Evolutionary conservation across 2,113 vertebrate species (phyloP).

Genomic region (Myiozetetes cayanensis): DNA sequence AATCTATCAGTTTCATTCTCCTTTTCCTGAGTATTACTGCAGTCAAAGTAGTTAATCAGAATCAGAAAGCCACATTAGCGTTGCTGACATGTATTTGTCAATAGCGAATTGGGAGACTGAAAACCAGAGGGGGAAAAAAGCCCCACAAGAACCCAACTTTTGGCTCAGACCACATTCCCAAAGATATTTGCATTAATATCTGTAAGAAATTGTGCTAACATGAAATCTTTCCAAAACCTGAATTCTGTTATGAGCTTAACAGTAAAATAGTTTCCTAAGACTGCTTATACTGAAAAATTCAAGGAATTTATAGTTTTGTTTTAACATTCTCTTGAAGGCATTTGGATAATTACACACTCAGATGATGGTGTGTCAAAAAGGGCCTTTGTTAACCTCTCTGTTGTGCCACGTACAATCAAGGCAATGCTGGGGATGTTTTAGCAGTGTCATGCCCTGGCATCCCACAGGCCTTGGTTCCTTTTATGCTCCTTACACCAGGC

Average conservation of each 20-base stretch:
- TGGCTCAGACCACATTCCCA: neutral
- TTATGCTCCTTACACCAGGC: fast-evolving
- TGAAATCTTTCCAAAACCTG: neutral
- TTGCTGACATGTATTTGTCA: neutral
- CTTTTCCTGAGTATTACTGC: conserved; percentile 22
- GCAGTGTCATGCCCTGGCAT: neutral
- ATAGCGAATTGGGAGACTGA: neutral
- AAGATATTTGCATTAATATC: neutral
- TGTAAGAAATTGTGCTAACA: neutral
- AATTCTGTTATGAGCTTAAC: neutral
- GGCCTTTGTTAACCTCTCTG: neutral
- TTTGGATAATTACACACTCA: neutral
- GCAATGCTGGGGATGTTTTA: neutral
- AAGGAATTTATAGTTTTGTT: neutral
- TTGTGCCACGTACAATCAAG: fast-evolving
- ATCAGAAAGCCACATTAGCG: neutral
- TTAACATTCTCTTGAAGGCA: neutral
- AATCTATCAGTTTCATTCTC: conserved; percentile 39
- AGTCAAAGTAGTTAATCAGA: conserved; percentile 31
- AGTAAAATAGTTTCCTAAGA: neutral
- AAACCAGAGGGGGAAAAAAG: neutral
- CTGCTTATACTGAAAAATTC: neutral
- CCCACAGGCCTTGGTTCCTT: neutral
- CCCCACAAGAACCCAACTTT: neutral
- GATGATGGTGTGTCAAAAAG: neutral